Percentiles rank a stretch among this genome's conserved stretches.
These are phyloP conservation scores for Phenganax marumi DNA, from an alignment of 92 coral and sea anemone genomes.

Conservation along the genomic window DNA sequence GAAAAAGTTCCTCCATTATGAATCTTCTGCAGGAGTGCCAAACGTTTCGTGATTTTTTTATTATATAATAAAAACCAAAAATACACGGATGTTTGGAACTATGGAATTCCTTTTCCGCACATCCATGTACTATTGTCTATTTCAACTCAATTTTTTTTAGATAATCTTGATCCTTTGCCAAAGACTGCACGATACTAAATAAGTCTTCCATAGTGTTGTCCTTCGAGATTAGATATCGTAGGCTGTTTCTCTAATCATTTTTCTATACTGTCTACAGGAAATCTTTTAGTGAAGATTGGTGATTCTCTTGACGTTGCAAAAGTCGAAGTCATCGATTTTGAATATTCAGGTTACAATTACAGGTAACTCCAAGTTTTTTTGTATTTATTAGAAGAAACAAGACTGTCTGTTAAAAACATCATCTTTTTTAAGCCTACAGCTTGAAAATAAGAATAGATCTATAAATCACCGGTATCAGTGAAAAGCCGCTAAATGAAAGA, in stretches of 20 bases:
- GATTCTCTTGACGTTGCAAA: constrained; percentile 54
- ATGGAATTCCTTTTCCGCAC: no score
- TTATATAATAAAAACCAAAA: not conserved
- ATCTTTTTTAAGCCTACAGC: no score
- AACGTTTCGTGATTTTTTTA: not conserved
- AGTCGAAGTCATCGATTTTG: constrained; percentile 78
- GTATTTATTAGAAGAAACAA: not conserved
- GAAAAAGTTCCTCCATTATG: no score
- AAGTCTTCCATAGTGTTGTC: not conserved
- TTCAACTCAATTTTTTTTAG: no score
- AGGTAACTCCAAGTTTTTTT: constrained; percentile 45
- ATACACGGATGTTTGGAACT: no score
- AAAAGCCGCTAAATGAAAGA: no score
- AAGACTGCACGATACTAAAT: no score
- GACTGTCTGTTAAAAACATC: not conserved
- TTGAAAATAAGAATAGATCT: no score
- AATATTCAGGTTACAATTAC: constrained; percentile 86
- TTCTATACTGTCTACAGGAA: constrained; percentile 55
- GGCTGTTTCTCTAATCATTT: not conserved
- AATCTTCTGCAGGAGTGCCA: no score
- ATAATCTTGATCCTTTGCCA: no score
- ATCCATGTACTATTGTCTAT: no score
- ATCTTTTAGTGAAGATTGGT: constrained; percentile 59
- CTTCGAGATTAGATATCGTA: not conserved
- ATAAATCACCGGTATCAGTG: no score